Evolutionary conservation across 2,113 vertebrate genomes (phyloP), one percentile per base, ranked within the genome.

Genomic region (Mormoops blainvillei): DNA sequence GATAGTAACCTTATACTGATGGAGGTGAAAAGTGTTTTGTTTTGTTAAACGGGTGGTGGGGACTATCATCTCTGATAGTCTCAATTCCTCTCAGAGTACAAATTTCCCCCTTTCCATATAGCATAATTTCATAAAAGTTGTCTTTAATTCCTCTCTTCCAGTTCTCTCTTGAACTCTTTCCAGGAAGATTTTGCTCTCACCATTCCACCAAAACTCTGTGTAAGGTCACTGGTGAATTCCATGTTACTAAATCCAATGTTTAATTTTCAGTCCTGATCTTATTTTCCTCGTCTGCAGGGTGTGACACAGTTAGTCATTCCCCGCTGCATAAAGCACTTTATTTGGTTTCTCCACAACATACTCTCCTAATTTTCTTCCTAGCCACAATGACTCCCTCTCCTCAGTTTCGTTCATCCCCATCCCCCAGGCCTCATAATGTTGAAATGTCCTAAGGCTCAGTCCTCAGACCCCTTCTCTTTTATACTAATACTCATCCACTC

Each of bases 211-310:
- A 88, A 95, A 92, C 82, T 41, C 38, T 74, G 77, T 71, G 63
- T 45, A 58, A 70, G 87, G 91, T 88, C 93, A 92, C 92, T 31
- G 36, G 13, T 56, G 41, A 80, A 43, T 94, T 94, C 28, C 65
- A 11, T 48, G 56, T 87, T 70, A n/a, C 82, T 81, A 91, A 93
- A 91, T 91, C 82, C 92, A 36, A 3, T 14, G 56, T 89, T 84
- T 96, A 84, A 90, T 83, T 89, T 77, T 80, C 65, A 85, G 91
- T 43, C 82, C 70, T 91, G 74, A 90, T 96, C 38, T 88, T 81
- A 92, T 52, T 82, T 84, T 87, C 68, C 78, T 80, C 73, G 43
- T 41, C 83, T 76, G 26, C 48, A 50, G 58, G 81, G 83, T 87
- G 52, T 68, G 85, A 92, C 85, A 33, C 31, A 52, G 54, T 58